These are phyloP conservation scores for Nerophis ophidion DNA, from an alignment of 2,113 vertebrate genomes.

Conservation along the genomic window DNA sequence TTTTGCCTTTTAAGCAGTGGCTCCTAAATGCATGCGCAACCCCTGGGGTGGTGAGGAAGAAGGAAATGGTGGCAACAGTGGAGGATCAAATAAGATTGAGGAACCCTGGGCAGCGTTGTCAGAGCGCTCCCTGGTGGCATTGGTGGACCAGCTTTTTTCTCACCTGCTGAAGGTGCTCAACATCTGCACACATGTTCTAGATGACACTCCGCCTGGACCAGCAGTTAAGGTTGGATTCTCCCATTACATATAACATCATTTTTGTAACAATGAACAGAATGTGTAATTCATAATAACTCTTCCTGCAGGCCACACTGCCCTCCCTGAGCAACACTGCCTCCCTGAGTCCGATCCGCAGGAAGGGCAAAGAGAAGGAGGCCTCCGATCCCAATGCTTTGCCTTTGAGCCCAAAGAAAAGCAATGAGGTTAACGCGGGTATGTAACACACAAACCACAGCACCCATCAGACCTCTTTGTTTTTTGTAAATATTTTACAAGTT, in stretches of 20 bases:
- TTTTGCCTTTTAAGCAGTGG: conserved; percentile 73
- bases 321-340: conserved; percentile 91
- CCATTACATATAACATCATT: not conserved
- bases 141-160: conserved; percentile 92
- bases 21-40: conserved; percentile 86
- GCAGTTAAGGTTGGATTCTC: conserved; percentile 77
- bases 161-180: conserved; percentile 92
- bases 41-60: conserved; percentile 89
- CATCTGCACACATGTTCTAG: conserved; percentile 93
- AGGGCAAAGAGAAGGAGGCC: conserved; percentile 88
- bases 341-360: conserved; percentile 91
- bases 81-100: conserved; percentile 75
- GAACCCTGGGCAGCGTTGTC: conserved; percentile 88
- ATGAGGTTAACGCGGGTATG: conserved; percentile 81
- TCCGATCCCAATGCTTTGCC: conserved; percentile 75
- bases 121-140: conserved; percentile 79
- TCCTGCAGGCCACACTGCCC: conserved; percentile 83
- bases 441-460: not conserved
- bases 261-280: not conserved
- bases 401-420: conserved; percentile 89
- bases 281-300: not conserved
- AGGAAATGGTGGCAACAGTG: conserved; percentile 54
- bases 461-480: not conserved
- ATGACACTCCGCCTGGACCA: conserved; percentile 89
- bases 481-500: conserved; percentile 5